Conservation (phyloP, 2,888 invertebrate species). For the Trachelus tabidus region DNA sequence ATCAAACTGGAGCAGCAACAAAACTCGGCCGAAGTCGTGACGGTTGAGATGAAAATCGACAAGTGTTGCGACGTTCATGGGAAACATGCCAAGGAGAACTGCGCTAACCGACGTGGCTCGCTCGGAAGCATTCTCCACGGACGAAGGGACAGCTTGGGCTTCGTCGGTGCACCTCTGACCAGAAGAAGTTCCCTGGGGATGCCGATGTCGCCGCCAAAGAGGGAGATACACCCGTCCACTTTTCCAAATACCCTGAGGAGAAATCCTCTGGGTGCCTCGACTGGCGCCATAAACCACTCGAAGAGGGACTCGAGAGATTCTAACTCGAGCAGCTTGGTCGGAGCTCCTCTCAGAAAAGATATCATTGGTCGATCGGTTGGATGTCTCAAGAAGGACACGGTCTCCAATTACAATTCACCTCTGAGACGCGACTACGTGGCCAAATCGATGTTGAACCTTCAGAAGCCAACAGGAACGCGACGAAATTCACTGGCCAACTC, state of each 20-base stretch:
- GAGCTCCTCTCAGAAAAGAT: conserved; percentile 66
- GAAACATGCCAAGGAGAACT: conserved; percentile 62
- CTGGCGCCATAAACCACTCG: conserved; percentile 53
- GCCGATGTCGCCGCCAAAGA: conserved; percentile 69
- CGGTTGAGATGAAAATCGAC: conserved; percentile 71
- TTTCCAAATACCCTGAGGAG: conserved; percentile 77
- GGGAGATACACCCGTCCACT: conserved; percentile 77
- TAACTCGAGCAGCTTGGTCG: conserved; percentile 34
- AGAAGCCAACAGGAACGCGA: conserved; percentile 42
- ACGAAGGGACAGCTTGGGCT: conserved; percentile 37
- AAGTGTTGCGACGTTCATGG: conserved; percentile 81
- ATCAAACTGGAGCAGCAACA: conserved; percentile 70
- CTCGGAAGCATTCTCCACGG: conserved; percentile 70
- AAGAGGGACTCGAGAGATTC: conserved; percentile 41
- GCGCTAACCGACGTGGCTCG: conserved; percentile 71
- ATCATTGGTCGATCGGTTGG: conserved; percentile 61
- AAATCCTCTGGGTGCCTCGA: conserved; percentile 68
- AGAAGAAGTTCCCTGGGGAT: conserved; percentile 73
- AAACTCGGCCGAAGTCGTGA: conserved; percentile 50
- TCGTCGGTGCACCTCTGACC: conserved; percentile 60
- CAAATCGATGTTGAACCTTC: conserved; percentile 60
- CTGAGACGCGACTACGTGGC: conserved; percentile 60
- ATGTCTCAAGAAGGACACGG: conserved; percentile 55
- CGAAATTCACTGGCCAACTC: conserved; percentile 34
- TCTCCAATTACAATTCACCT: conserved; percentile 51